Percentiles rank a stretch among this genome's conserved stretches.
Evolutionary conservation across 1,140 invertebrate genomes (phyloP).

Genomic region (Centruroides vittatus): DNA sequence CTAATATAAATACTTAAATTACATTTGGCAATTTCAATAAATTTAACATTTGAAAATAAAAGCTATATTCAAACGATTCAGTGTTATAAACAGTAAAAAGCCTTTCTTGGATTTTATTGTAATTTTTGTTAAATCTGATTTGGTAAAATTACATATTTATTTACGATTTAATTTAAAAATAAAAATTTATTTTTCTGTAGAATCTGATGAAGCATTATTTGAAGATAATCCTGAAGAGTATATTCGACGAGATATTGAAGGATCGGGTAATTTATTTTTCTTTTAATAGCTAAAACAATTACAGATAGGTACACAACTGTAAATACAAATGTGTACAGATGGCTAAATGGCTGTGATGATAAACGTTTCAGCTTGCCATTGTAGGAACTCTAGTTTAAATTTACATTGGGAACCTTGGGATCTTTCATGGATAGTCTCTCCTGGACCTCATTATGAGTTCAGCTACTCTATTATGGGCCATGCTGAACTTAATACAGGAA

Average conservation of each 20-base stretch:
- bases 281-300: background rate
- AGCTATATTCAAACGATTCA: background rate
- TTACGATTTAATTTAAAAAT: conserved; percentile 12
- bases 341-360: no score
- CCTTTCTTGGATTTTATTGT: background rate
- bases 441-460: no score
- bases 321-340: no score
- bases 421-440: no score
- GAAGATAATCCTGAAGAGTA: conserved; percentile 98
- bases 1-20: no score
- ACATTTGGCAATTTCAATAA: background rate
- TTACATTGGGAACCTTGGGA: no score
- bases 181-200: conserved; percentile 30
- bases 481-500: no score
- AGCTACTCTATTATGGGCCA: no score
- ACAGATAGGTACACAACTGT: background rate
- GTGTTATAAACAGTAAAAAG: background rate
- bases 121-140: background rate
- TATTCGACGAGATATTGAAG: conserved; percentile 91
- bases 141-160: background rate
- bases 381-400: no score
- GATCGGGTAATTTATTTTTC: conserved; percentile 42
- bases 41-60: background rate
- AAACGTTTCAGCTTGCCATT: no score
- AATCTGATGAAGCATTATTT: conserved; percentile 87